Evolutionary conservation across 2,888 invertebrate species (phyloP).

Genomic region (Drosophila mercatorum): DNA sequence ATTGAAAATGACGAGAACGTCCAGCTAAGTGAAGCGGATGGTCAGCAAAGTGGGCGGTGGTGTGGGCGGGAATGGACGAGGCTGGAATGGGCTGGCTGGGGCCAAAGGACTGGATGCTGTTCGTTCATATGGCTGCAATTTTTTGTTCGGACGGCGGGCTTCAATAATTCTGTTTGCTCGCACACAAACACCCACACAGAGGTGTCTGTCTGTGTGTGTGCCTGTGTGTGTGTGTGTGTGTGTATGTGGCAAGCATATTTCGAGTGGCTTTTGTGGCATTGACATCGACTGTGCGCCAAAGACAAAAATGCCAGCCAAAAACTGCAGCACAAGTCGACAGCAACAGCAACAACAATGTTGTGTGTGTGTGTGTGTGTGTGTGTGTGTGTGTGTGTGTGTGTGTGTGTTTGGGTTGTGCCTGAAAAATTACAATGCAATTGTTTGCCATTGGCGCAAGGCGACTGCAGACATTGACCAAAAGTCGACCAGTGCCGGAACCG

Average conservation of each 20-base stretch:
- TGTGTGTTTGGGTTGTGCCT: conserved; percentile 13
- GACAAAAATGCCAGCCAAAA: conserved; percentile 66
- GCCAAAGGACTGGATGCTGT: conserved; percentile 17
- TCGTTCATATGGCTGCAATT: conserved; percentile 35
- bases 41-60: conserved; percentile 3
- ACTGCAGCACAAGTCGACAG: conserved; percentile 47
- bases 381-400: background rate
- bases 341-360: conserved; percentile 16
- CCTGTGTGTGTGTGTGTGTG: conserved; percentile 7
- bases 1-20: conserved; percentile 36
- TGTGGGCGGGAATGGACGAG: background rate
- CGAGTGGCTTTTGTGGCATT: conserved; percentile 74
- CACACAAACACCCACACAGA: conserved; percentile 28
- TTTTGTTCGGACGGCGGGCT: conserved; percentile 56
- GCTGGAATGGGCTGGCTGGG: background rate
- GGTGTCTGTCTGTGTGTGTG: conserved; percentile 13
- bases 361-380: background rate
- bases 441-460: conserved; percentile 57
- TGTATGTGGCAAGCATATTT: conserved; percentile 57
- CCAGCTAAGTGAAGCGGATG: conserved; percentile 44
- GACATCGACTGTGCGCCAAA: conserved; percentile 51
- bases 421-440: conserved; percentile 75
- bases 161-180: conserved; percentile 77
- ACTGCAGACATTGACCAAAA: conserved; percentile 32
- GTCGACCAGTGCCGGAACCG: conserved; percentile 39